Base-by-base conservation (phyloP, 92 coral and sea anemone genomes). In the Zoanthus gigantus region DNA sequence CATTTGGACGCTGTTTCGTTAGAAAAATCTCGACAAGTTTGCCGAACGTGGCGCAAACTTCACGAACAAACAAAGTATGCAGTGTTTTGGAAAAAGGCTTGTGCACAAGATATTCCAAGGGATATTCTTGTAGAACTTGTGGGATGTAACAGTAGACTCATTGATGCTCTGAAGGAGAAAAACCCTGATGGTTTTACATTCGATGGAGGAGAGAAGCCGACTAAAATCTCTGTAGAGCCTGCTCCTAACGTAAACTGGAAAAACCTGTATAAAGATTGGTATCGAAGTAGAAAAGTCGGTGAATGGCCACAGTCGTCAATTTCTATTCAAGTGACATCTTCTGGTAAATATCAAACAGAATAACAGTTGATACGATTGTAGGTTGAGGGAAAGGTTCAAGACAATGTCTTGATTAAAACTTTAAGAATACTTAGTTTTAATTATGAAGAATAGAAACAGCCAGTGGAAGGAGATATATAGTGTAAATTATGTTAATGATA, bases 1-100 rank as follows among this genome's bases (percentile, higher is more conserved):
- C 93, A 86, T 78, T 74, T 96, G 78, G 99, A 96, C 61, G 98
- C 95, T 7, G 74, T 96, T 37, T 93, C 99, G 56, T 83, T 96
- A 47, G 98, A 96, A 11, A 93, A 86, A 83, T 94, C 99, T 12
- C 86, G 90, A 61, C 87, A 92, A 28, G 99, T 96, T 14, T 96
- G 99, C 86, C 95, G 92, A 28, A 73, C 84, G 34, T 96, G 99
- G 99, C 88, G 90, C n/a, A 78, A 78, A 11, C 88, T 96, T 53
- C 93, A 93, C 71, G 30, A 83, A 2, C 94, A 91, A 65, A 88
- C 83, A 30, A 85, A 77, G 37, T 95, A 92, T 86, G 76, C 78
- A 46, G 65, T 84, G 44, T 78, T 95, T 11, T 96, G 99, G 99
- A 93, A 84, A 88, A 71, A 50, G 3, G 92, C 89, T 54, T 96